Evolutionary conservation across 2,113 vertebrate genomes (phyloP), one percentile per base, ranked within the genome.

Genomic region (Gymnocephalus cernua): DNA sequence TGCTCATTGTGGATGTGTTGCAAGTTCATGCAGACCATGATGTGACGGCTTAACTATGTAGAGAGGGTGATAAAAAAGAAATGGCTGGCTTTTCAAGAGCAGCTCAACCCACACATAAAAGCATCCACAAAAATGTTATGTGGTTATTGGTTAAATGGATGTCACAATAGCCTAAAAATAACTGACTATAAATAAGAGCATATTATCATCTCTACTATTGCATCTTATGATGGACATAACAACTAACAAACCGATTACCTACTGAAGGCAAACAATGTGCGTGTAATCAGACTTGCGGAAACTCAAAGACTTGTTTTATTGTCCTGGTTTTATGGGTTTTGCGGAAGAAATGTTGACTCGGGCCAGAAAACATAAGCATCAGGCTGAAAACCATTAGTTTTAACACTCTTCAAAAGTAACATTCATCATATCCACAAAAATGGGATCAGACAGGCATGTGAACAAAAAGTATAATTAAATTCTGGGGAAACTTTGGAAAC

Each of bases 61-160:
- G 27, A 62, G 80, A 70, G 41, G 62, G 77, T 64, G 72, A 84
- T 85, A 87, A 80, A 89, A 87, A 77, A 77, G 51, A 76, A 89
- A 82, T 35, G 78, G 21, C 64, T 78, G 79, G 53, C 69, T 83
- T 89, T 89, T 90, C 41, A 84, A 88, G 61, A 83, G 62, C 54
- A 79, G 76, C 71, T 86, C 51, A 73, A 45, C 77, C 64, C 73
- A 38, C 74, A 74, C 38, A 86, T 76, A 82, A 82, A 89, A 83
- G 74, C 57, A 74, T 53, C 87, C 85, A 88, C 86, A 87, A 86
- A 88, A 88, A 87, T 90, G 82, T 86, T 80, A 66, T 58, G 41
- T 61, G 71, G 79, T 76, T 80, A 73, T 68, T 51, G 78, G 57
- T 56, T 58, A 76, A 54, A 67, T 63, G 47, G 66, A 63, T 73